phyloP scores from a whole-genome alignment of 2,797 vertebrate species.

The Adrianichthys oophorus region DNA sequence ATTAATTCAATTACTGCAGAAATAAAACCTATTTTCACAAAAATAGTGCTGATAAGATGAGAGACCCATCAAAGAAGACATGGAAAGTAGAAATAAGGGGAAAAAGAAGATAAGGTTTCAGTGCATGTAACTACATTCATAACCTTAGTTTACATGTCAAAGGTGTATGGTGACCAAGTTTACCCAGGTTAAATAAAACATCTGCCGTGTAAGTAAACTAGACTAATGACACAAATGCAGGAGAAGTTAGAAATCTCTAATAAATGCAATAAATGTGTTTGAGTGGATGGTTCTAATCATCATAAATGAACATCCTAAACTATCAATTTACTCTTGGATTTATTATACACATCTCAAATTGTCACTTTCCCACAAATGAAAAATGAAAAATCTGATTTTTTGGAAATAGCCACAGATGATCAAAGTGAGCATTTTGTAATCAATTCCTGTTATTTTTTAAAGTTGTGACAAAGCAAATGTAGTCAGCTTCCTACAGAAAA shows the following conservation, averaged over 20 bases:
- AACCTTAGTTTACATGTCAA: conserved; percentile 73
- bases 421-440: conserved; percentile 28
- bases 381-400: conserved; percentile 20
- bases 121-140: conserved; percentile 86
- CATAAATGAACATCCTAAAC: conserved; percentile 27
- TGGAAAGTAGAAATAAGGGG: conserved; percentile 43
- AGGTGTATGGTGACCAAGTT: conserved; percentile 68
- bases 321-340: conserved; percentile 41
- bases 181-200: conserved; percentile 57
- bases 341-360: conserved; percentile 33
- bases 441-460: conserved; percentile 12
- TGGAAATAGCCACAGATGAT: conserved; percentile 27
- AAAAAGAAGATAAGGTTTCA: conserved; percentile 64
- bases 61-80: conserved; percentile 43
- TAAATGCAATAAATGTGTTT: conserved; percentile 42
- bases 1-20: conserved; percentile 74
- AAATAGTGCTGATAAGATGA: conserved; percentile 70
- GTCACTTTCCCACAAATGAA: conserved; percentile 27
- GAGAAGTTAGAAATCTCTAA: conserved; percentile 46
- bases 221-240: conserved; percentile 47
- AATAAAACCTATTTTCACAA: conserved; percentile 69
- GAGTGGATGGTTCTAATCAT: conserved; percentile 34
- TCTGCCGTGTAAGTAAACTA: conserved; percentile 49
- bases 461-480: conserved; percentile 26
- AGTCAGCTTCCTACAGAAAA: conserved; percentile 42